Percentiles rank a stretch among this genome's conserved stretches.
phyloP scores from a whole-genome alignment of 1,140 invertebrate species.

The Macrotrachela quadricornifera region DNA sequence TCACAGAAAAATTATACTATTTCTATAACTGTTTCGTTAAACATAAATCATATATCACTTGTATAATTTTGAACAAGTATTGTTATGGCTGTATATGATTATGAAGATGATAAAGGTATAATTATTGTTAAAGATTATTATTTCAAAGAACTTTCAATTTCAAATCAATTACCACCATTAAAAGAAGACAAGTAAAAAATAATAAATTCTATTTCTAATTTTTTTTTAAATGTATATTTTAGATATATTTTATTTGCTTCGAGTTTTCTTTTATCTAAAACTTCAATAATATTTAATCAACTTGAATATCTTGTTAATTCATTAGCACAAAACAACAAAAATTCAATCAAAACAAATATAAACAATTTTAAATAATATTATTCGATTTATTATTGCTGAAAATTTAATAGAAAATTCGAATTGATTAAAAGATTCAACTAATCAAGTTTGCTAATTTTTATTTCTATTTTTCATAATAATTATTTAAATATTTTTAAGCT shows the following conservation, averaged over 20 bases:
- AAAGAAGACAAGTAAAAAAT: neutral
- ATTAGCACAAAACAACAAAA: conserved; percentile 28
- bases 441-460: too few species aligned
- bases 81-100: conserved; percentile 46
- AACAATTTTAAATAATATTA: conserved; percentile 41
- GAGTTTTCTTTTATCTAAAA: too few species aligned
- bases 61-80: neutral
- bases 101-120: conserved; percentile 36
- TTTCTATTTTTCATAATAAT: too few species aligned
- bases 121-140: conserved; percentile 53
- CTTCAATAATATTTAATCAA: too few species aligned
- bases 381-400: conserved; percentile 56
- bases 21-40: conserved; percentile 38
- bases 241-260: too few species aligned
- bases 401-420: conserved; percentile 30
- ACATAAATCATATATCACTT: too few species aligned
- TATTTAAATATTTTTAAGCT: conserved; percentile 22
- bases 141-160: conserved; percentile 19
- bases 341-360: conserved; percentile 30
- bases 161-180: neutral
- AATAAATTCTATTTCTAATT: too few species aligned
- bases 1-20: too few species aligned
- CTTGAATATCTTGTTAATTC: conserved; percentile 13
- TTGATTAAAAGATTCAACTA: conserved; percentile 19
- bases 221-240: too few species aligned